Evolutionary conservation across 2,888 invertebrate species (phyloP).

Genomic region (Maniola hyperantus): DNA sequence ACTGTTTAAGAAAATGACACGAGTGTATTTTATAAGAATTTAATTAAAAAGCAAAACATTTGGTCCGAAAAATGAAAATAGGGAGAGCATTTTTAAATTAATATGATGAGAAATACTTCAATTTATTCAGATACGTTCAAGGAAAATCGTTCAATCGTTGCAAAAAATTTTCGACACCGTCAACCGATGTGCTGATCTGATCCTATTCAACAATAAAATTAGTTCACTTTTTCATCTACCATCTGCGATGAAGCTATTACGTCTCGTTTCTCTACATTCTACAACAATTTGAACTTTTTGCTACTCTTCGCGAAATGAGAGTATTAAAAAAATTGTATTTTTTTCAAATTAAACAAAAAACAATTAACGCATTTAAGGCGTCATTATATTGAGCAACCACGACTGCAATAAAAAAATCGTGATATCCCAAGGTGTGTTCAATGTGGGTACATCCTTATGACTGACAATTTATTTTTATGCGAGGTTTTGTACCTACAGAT

Average conservation of each 20-base stretch:
- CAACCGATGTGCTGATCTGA: not conserved
- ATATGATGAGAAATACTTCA: too few relatives aligned
- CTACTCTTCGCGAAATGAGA: not conserved
- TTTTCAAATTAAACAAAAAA: too few relatives aligned
- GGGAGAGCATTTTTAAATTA: too few relatives aligned
- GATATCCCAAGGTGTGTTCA: constrained; percentile 24
- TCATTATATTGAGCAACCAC: constrained; percentile 46
- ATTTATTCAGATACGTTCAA: not conserved
- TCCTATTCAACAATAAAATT: not conserved
- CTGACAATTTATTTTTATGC: constrained; percentile 20
- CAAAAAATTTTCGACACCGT: not conserved
- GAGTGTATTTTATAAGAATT: too few relatives aligned
- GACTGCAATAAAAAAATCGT: constrained; percentile 32
- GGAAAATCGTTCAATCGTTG: not conserved
- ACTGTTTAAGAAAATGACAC: too few relatives aligned
- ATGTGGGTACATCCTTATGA: constrained; percentile 19
- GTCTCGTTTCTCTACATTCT: not conserved
- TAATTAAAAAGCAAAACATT: too few relatives aligned
- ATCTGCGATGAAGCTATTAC: not conserved
- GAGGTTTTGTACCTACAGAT: not conserved
- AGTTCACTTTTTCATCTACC: not conserved
- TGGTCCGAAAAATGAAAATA: too few relatives aligned
- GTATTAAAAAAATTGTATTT: not conserved
- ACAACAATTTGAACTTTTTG: not conserved
- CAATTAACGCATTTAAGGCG: not conserved